Evolutionary conservation across 2,888 invertebrate genomes (phyloP).

Genomic region (Tinea semifulvella): DNA sequence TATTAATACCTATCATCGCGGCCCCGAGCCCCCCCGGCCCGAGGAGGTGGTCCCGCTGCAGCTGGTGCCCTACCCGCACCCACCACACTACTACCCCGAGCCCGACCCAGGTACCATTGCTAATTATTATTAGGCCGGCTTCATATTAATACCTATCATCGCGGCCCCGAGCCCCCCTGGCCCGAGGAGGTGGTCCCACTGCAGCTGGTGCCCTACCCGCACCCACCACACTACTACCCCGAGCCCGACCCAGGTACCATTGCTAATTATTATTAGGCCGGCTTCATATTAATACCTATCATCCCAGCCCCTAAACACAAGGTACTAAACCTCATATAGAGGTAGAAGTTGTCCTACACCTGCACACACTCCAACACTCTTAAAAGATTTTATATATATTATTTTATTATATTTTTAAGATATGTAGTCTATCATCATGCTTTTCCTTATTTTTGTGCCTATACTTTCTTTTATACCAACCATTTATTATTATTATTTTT

Average conservation of each 20-base stretch:
- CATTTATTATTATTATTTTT: too few relatives aligned
- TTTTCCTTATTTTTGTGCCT: too few relatives aligned
- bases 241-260: conserved; percentile 50
- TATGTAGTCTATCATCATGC: too few relatives aligned
- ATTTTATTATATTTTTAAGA: too few relatives aligned
- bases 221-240: conserved; percentile 50
- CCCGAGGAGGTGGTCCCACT: conserved; percentile 27
- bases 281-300: too few relatives aligned
- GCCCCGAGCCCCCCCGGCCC: conserved; percentile 16
- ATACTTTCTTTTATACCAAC: too few relatives aligned
- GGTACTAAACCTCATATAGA: conserved; percentile 25
- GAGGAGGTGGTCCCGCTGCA: conserved; percentile 32
- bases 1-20: neutral
- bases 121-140: neutral
- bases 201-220: conserved; percentile 57
- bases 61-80: conserved; percentile 58
- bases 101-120: conserved; percentile 45
- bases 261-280: neutral
- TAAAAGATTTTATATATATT: too few relatives aligned
- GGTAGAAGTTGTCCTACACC: conserved; percentile 53
- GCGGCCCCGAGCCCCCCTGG: conserved; percentile 4
- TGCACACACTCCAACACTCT: conserved; percentile 58
- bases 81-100: conserved; percentile 50
- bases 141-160: too few relatives aligned
- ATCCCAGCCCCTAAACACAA: neutral